phyloP scores from a whole-genome alignment of 2,888 invertebrate species.

The Pemphredon lugubris region DNA sequence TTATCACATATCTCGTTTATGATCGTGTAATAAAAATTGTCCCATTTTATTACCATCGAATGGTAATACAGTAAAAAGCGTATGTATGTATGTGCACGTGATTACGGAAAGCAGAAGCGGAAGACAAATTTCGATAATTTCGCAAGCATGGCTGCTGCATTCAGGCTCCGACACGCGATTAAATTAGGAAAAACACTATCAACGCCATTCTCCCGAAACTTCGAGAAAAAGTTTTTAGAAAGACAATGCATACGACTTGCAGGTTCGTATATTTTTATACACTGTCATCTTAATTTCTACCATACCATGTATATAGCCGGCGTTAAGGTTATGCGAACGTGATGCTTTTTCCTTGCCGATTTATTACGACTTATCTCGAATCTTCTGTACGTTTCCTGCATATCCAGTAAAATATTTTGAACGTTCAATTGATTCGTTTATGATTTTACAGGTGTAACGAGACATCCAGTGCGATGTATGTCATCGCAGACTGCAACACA shows the following conservation, averaged over 20 bases:
- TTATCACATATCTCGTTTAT: too few relatives aligned
- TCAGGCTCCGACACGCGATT: slow-evolving; percentile 68
- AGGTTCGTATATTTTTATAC: slow-evolving; percentile 55
- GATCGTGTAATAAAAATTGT: too few relatives aligned
- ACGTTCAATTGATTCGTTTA: background rate
- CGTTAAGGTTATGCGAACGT: slow-evolving; percentile 24
- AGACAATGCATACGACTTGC: slow-evolving; percentile 55
- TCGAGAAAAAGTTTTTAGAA: slow-evolving; percentile 52
- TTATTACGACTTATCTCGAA: background rate
- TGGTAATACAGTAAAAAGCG: too few relatives aligned
- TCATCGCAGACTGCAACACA: slow-evolving; percentile 76
- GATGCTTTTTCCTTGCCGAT: background rate
- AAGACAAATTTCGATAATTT: too few relatives aligned
- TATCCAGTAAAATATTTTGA: background rate
- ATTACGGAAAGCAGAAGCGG: too few relatives aligned
- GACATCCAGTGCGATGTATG: slow-evolving; percentile 57
- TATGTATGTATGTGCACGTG: too few relatives aligned
- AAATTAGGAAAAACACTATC: slow-evolving; percentile 69
- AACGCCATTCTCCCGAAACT: slow-evolving; percentile 56
- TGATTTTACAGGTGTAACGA: background rate
- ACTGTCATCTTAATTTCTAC: slow-evolving; percentile 6
- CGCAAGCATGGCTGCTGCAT: slow-evolving; percentile 74
- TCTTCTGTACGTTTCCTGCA: background rate
- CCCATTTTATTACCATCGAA: too few relatives aligned
- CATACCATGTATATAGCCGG: background rate